A percentile compares a stretch with the other conserved stretches of the same genome.
Evolutionary conservation across 2,888 invertebrate genomes (phyloP).

Genomic region (Conistra vaccinii): DNA sequence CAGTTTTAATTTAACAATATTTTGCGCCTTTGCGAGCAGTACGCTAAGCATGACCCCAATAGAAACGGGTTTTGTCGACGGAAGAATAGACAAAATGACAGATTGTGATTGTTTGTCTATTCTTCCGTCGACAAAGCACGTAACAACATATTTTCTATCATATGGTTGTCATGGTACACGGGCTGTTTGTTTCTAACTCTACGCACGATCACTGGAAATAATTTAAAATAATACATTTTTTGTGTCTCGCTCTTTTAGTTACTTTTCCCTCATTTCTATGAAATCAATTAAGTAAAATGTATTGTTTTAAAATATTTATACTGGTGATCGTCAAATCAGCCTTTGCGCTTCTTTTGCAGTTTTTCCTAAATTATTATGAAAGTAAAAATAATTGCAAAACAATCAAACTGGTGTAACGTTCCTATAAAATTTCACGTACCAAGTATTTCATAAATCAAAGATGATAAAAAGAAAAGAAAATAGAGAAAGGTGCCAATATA

Average conservation of each 20-base stretch:
- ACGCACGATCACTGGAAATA: conserved; percentile 27
- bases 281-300: neutral
- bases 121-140: too few species aligned
- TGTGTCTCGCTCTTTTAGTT: neutral
- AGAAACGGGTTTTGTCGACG: too few species aligned
- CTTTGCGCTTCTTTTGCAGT: conserved; percentile 20
- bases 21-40: conserved; percentile 16
- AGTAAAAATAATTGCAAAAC: too few species aligned
- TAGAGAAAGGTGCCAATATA: too few species aligned
- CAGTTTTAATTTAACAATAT: conserved; percentile 47
- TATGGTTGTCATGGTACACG: too few species aligned
- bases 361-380: neutral
- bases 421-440: neutral
- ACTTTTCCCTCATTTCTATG: neutral
- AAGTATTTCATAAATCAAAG: neutral
- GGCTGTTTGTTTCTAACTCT: conserved; percentile 27
- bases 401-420: neutral
- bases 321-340: conserved; percentile 28
- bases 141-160: too few species aligned
- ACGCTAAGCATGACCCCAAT: too few species aligned
- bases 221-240: conserved; percentile 41
- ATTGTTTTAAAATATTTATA: conserved; percentile 52
- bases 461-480: too few species aligned
- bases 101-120: too few species aligned
- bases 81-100: too few species aligned